Evolutionary conservation across 2,888 invertebrate genomes (phyloP).

Genomic region (Troides oblongomaculatus): DNA sequence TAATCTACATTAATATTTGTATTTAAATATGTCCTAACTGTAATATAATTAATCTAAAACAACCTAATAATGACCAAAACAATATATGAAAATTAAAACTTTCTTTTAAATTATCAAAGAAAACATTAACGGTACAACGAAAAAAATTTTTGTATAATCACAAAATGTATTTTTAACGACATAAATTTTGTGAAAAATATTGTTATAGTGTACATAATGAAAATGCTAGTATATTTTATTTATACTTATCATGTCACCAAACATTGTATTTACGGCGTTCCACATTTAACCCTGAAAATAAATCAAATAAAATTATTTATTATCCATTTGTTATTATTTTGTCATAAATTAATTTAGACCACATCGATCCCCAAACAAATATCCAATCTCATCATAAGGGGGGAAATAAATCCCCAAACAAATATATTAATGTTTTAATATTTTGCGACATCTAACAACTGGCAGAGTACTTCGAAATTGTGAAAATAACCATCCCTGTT

Average conservation of each 20-base stretch:
- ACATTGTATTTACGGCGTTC: constrained; percentile 4
- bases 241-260: not conserved
- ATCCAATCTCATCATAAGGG: too few relatives aligned
- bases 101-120: too few relatives aligned
- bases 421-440: not conserved
- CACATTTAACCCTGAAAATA: constrained; percentile 54
- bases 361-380: not conserved
- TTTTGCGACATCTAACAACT: not conserved
- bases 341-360: not conserved
- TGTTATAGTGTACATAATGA: too few relatives aligned
- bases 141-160: too few relatives aligned
- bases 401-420: not conserved
- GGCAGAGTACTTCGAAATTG: not conserved
- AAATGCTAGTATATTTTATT: not conserved
- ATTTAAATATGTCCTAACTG: too few relatives aligned
- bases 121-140: too few relatives aligned
- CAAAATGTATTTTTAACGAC: too few relatives aligned
- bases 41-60: too few relatives aligned
- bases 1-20: too few relatives aligned
- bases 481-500: not conserved
- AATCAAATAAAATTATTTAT: constrained; percentile 32
- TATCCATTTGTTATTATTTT: not conserved
- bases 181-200: too few relatives aligned
- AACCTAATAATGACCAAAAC: too few relatives aligned
- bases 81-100: too few relatives aligned